Conservation (phyloP, 2,113 vertebrate species). For the Acrocephalus arundinaceus region DNA sequence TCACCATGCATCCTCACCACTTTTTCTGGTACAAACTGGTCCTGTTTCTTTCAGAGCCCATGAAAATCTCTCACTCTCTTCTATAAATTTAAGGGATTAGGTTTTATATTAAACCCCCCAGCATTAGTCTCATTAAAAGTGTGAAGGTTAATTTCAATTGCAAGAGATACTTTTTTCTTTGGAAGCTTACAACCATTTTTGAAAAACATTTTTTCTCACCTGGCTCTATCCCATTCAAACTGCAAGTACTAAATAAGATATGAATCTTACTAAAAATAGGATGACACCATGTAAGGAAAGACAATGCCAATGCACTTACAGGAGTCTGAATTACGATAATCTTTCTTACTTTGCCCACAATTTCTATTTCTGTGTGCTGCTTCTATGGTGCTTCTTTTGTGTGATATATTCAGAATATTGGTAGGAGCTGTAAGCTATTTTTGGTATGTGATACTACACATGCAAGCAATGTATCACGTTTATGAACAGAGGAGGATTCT, state of each 20-base stretch:
- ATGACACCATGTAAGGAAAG: background rate
- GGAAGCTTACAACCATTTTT: background rate
- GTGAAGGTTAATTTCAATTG: background rate
- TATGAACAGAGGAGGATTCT: background rate
- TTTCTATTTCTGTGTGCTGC: slow-evolving; percentile 28
- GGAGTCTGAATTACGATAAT: background rate
- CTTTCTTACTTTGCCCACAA: background rate
- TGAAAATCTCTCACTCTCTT: background rate
- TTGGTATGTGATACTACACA: background rate
- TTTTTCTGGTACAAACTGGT: background rate
- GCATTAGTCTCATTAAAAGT: background rate
- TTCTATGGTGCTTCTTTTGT: background rate
- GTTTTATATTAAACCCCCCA: background rate
- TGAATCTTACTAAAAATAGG: slow-evolving; percentile 2
- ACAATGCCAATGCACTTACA: background rate
- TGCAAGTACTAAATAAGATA: background rate
- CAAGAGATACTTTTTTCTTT: background rate
- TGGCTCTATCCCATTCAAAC: background rate
- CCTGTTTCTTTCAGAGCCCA: background rate
- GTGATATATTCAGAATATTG: background rate
- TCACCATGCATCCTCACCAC: background rate
- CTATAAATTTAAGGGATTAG: background rate
- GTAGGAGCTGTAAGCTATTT: slow-evolving; percentile 37
- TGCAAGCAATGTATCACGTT: background rate
- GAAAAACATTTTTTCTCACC: background rate